Percentiles rank a stretch among this genome's conserved stretches.
Evolutionary conservation across 2,888 invertebrate genomes (phyloP).

Genomic region (Caenorhabditis sp.): DNA sequence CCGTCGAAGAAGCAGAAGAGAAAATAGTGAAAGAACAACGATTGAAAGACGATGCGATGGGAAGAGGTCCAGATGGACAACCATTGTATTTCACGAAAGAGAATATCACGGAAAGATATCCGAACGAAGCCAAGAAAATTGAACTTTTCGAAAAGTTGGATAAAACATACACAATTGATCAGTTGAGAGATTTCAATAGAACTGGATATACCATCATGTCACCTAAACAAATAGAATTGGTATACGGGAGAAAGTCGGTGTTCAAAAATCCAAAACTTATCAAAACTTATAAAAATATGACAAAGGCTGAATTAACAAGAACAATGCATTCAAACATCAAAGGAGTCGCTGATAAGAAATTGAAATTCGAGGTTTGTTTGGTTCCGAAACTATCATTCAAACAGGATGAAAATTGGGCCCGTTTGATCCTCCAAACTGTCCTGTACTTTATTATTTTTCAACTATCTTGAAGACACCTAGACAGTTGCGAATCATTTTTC

Average conservation of each 20-base stretch:
- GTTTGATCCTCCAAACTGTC: too few species aligned
- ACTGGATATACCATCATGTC: constrained; percentile 62
- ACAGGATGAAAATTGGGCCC: too few species aligned
- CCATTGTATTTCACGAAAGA: constrained; percentile 62
- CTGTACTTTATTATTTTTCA: too few species aligned
- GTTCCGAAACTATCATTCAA: too few species aligned
- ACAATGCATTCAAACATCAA: constrained; percentile 35
- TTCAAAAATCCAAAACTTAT: constrained; percentile 46
- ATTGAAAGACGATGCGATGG: constrained; percentile 25
- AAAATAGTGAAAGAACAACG: constrained; percentile 32
- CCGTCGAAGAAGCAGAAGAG: constrained; percentile 23
- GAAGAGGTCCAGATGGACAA: constrained; percentile 42
- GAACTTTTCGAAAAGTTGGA: constrained; percentile 56
- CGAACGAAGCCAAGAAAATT: constrained; percentile 54
- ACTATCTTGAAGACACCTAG: too few species aligned
- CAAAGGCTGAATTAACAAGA: constrained; percentile 17
- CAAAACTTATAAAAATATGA: constrained; percentile 26
- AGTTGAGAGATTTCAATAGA: constrained; percentile 56
- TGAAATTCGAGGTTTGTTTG: constrained; percentile 39
- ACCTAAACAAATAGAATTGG: constrained; percentile 48
- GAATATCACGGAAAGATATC: constrained; percentile 51
- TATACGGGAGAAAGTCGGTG: constrained; percentile 60
- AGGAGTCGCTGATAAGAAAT: constrained; percentile 33
- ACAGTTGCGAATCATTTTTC: too few species aligned
- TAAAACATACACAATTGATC: constrained; percentile 45